Percentiles rank a stretch among this genome's conserved stretches.
Conservation (phyloP, 2,888 invertebrate species). For the Tenthredo scrophulariae region DNA sequence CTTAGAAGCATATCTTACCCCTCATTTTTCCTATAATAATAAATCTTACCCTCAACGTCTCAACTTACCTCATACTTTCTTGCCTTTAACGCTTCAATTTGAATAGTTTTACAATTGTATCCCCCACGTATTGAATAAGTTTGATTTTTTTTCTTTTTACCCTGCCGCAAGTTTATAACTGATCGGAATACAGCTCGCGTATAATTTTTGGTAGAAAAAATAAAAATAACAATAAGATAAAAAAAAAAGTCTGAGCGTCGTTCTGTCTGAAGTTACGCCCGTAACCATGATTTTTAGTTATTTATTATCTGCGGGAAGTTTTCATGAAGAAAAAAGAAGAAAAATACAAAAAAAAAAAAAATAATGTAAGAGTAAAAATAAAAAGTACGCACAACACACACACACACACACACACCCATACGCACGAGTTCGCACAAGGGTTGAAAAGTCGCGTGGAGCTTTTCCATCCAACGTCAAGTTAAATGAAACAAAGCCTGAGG, state of each 20-base stretch:
- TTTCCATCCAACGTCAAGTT: slow-evolving; percentile 21
- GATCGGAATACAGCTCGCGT: slow-evolving; percentile 18
- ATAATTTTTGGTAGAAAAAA: background rate
- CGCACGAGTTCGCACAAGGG: background rate
- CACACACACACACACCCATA: background rate
- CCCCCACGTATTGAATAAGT: background rate
- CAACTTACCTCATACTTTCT: background rate
- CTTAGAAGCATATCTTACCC: background rate
- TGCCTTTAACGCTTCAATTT: background rate
- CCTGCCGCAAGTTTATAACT: background rate
- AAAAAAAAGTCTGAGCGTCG: slow-evolving; percentile 5
- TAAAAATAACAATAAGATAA: no score
- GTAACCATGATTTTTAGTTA: slow-evolving; percentile 25
- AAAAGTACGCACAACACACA: background rate
- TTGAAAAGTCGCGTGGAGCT: slow-evolving; percentile 31
- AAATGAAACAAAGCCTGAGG: slow-evolving; percentile 48
- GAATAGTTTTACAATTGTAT: slow-evolving; percentile 2
- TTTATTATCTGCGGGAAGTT: slow-evolving; percentile 11
- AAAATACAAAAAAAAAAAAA: no score
- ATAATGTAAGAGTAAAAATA: background rate
- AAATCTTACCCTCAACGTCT: background rate
- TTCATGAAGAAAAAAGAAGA: background rate
- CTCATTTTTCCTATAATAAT: background rate
- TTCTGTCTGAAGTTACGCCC: slow-evolving; percentile 19
- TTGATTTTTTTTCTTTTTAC: background rate